These are phyloP conservation scores for Chaunax sp. DNA, from an alignment of 2,797 vertebrate species.

Conservation along the genomic window DNA sequence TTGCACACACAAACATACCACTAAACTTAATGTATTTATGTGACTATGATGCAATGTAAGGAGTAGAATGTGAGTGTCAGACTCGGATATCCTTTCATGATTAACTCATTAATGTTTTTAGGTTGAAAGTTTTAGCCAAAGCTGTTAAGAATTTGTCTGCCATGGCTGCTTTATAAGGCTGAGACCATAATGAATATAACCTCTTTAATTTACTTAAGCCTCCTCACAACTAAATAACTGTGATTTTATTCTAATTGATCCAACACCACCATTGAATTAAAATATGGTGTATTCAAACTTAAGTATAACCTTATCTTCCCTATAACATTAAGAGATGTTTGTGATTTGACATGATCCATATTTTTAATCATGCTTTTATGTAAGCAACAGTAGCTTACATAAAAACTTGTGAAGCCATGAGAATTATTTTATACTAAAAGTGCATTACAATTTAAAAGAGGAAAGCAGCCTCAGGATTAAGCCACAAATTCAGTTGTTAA, in stretches of 20 bases:
- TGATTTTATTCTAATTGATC: slow-evolving; percentile 20
- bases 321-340: slow-evolving; percentile 7
- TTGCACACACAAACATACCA: background rate
- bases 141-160: slow-evolving; percentile 17
- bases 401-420: background rate
- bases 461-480: background rate
- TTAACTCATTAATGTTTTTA: background rate
- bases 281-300: no score
- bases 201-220: slow-evolving; percentile 14
- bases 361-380: background rate
- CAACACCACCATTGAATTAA: slow-evolving; percentile 9
- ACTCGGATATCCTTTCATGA: background rate
- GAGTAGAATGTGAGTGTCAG: slow-evolving; percentile 1
- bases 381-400: background rate
- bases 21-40: background rate
- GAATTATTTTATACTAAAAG: background rate
- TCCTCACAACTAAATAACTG: slow-evolving; percentile 8
- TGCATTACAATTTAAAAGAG: background rate
- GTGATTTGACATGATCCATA: slow-evolving; percentile 1
- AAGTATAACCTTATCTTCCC: no score
- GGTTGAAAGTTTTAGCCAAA: slow-evolving; percentile 21
- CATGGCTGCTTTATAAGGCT: background rate
- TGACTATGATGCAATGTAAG: slow-evolving; percentile 4
- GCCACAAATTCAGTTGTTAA: background rate
- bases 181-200: slow-evolving; percentile 1